Percentiles rank a stretch among this genome's conserved stretches.
These are phyloP conservation scores for Zaprionus lachaisei DNA, from an alignment of 1,140 invertebrate genomes.

Conservation along the genomic window DNA sequence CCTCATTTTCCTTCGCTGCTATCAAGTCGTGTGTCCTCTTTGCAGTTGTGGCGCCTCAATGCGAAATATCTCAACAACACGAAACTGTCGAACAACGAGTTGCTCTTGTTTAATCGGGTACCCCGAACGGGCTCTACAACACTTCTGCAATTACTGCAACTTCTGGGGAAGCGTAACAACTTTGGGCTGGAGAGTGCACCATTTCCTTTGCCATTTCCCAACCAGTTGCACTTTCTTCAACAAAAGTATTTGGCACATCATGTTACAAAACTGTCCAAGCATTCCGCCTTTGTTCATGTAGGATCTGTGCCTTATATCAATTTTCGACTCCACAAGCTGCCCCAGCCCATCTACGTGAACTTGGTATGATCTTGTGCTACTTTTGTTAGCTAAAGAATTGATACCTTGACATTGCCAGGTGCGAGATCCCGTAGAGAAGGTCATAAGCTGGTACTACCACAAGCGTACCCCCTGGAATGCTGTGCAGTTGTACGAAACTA, in stretches of 20 bases:
- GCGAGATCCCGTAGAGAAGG: slow-evolving; percentile 93
- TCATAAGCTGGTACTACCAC: slow-evolving; percentile 95
- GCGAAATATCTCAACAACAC: slow-evolving; percentile 90
- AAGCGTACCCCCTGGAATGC: slow-evolving; percentile 91
- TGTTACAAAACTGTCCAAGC: slow-evolving; percentile 57
- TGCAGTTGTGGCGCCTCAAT: slow-evolving; percentile 61
- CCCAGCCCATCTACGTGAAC: slow-evolving; percentile 94
- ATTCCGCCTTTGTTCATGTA: slow-evolving; percentile 49
- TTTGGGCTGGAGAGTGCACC: slow-evolving; percentile 74
- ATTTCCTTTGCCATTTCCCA: slow-evolving; percentile 28
- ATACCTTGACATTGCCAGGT: slow-evolving; percentile 84
- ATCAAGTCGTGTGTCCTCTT: slow-evolving; percentile 4
- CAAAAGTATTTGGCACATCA: slow-evolving; percentile 47
- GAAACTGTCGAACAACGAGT: slow-evolving; percentile 87
- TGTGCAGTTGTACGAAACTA: slow-evolving; percentile 84
- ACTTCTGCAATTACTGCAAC: slow-evolving; percentile 92
- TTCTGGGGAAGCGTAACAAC: slow-evolving; percentile 89
- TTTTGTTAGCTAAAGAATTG: background rate
- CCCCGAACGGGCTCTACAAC: slow-evolving; percentile 94
- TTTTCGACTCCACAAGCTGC: slow-evolving; percentile 88
- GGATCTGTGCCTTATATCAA: slow-evolving; percentile 85
- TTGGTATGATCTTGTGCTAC: slow-evolving; percentile 85
- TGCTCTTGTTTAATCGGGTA: slow-evolving; percentile 94
- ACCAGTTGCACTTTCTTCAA: slow-evolving; percentile 25
- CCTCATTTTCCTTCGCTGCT: background rate